Conservation (phyloP, 2,113 vertebrate species). For the Scomber colias region DNA sequence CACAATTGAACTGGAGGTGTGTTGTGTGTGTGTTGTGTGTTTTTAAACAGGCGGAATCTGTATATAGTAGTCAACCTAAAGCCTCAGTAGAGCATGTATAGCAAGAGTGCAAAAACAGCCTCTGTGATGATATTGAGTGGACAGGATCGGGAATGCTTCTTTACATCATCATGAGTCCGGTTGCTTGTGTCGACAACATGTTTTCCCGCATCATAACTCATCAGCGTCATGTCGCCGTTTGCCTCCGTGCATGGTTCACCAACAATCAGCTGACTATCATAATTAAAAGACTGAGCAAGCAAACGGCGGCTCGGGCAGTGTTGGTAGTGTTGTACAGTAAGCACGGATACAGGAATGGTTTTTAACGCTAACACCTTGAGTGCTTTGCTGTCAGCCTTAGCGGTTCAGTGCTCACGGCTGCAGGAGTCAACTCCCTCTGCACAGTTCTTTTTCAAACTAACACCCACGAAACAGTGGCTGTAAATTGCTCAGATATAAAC, state of each 20-base stretch:
- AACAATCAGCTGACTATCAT: conserved; percentile 33
- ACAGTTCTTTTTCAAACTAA: conserved; percentile 42
- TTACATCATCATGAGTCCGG: background rate
- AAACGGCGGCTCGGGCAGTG: conserved; percentile 14
- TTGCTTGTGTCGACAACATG: background rate
- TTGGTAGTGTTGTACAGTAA: conserved; percentile 2
- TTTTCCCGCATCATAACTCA: conserved; percentile 1
- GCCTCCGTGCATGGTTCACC: conserved; percentile 9
- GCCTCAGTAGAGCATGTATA: background rate
- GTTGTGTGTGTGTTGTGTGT: conserved; percentile 14
- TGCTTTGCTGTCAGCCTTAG: conserved; percentile 59
- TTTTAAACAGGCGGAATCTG: conserved; percentile 24
- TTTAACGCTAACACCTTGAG: conserved; percentile 36
- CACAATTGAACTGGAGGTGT: conserved; percentile 40
- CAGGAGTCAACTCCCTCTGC: conserved; percentile 59
- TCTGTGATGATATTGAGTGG: background rate
- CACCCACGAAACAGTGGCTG: conserved; percentile 27
- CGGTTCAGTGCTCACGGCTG: conserved; percentile 54
- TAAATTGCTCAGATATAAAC: conserved; percentile 14
- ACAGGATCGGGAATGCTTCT: background rate
- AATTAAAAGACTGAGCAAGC: conserved; percentile 44
- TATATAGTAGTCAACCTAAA: background rate
- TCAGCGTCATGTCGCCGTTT: conserved; percentile 9
- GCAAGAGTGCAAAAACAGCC: conserved; percentile 21
- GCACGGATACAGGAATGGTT: conserved; percentile 35